phyloP scores from a whole-genome alignment of 2,797 vertebrate species.

The Cuniculus paca region DNA sequence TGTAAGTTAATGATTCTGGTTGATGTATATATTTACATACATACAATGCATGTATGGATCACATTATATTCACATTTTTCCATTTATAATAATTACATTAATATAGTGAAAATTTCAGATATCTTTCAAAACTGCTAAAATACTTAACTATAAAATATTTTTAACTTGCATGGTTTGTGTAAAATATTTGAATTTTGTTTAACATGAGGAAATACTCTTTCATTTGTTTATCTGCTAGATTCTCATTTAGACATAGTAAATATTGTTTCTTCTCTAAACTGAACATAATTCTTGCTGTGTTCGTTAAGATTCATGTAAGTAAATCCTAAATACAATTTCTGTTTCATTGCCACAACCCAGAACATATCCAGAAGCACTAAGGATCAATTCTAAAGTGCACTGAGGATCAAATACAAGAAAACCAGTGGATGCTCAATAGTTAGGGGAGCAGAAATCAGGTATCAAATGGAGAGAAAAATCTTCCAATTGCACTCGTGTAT shows the following conservation, averaged over 20 bases:
- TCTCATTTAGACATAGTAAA: too few species aligned
- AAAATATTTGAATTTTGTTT: neutral
- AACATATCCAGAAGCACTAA: neutral
- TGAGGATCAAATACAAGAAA: too few species aligned
- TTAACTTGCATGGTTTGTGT: neutral
- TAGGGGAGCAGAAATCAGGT: too few species aligned
- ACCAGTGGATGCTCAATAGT: too few species aligned
- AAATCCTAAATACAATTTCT: neutral
- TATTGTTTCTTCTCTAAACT: too few species aligned
- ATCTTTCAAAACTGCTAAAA: neutral
- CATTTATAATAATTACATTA: neutral
- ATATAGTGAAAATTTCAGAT: neutral
- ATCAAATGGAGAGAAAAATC: too few species aligned
- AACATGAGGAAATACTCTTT: neutral
- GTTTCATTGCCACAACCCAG: neutral
- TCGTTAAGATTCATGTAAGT: neutral
- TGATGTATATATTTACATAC: neutral
- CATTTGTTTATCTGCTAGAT: neutral
- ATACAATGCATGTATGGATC: too few species aligned
- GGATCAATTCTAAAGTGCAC: too few species aligned
- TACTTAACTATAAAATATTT: neutral
- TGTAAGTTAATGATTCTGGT: neutral
- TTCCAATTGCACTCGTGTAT: too few species aligned
- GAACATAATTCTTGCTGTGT: neutral
- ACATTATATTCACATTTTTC: too few species aligned